Evolutionary conservation across 2,888 invertebrate species (phyloP), one percentile per base, ranked within the genome.

Genomic region (Oscheius sp.): DNA sequence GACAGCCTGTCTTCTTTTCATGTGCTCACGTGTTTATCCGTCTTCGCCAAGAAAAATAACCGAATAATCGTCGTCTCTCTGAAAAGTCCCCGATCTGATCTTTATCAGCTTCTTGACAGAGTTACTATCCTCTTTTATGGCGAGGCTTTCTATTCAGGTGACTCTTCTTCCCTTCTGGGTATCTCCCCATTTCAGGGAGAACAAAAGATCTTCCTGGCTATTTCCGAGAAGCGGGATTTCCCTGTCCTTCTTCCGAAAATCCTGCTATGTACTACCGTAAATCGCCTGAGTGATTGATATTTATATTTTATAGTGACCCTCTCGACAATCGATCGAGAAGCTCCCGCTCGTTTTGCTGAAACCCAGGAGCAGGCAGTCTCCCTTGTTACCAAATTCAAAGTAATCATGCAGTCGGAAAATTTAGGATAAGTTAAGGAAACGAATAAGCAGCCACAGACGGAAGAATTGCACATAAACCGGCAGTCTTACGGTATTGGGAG

Each of bases 191-290:
- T 49, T 93, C 94, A 0, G 96, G 96, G 0, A 94, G 94, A 12
- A 96, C 96, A 0, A 91, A 95, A 69, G 93, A 95, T 84, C 94
- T 98, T 92, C 91, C 97, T 75, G 94, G 95, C 88, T 97, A 98
- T 89, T 98, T 97, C 89, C 93, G 94, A 72, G 93, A 93, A 78
- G 95, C 97, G 81, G 97, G 97, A 1, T 96, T 96, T 89, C 96
- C 96, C 0, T 98, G 97, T 89, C 97, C 97, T 0, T 94, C 95
- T 88, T 91, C 96, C 63, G 97, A 97, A 89, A 98, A 98, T 89
- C 97, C 97, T 0, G 91, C 97, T n/a, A 96, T 96, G 94, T 97
- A 96, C 89, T 98, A 96, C 89, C 91, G 95, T 95, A 90, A 92
- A 94, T 92, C n/a, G n/a, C n/a, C n/a, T n/a, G n/a, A n/a, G n/a